Evolutionary conservation across 92 coral and sea anemone species (phyloP).

Genomic region (Zoanthus gigantus): DNA sequence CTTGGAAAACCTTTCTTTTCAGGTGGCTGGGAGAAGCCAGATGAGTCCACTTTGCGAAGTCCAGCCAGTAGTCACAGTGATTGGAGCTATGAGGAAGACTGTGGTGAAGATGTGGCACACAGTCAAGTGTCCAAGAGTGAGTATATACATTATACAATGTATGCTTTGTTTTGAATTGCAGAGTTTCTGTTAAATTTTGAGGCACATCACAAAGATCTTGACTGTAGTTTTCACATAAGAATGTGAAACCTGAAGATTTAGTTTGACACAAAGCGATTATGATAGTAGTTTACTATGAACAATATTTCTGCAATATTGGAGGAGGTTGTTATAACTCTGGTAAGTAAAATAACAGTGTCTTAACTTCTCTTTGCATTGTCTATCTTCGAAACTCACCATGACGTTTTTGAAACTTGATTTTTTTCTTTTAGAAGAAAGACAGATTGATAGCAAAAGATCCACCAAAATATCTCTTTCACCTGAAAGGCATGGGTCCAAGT

Average conservation of each 20-base stretch:
- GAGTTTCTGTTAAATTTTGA: background rate
- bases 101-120: background rate
- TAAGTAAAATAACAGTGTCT: background rate
- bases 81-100: conserved; percentile 47
- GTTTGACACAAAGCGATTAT: background rate
- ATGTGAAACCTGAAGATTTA: background rate
- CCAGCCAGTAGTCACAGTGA: conserved; percentile 46
- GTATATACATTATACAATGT: background rate
- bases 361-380: background rate
- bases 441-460: background rate
- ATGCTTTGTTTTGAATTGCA: background rate
- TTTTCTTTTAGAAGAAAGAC: conserved; percentile 12
- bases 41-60: background rate
- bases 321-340: background rate
- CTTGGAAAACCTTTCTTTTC: conserved; percentile 50
- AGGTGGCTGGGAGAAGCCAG: conserved; percentile 28
- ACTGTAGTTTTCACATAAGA: background rate
- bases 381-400: background rate
- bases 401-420: background rate
- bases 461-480: conserved; percentile 9
- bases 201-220: too few species aligned
- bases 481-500: background rate
- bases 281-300: background rate
- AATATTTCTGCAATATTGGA: background rate
- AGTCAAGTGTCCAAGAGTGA: conserved; percentile 20